phyloP scores from a whole-genome alignment of 2,888 invertebrate genomes.

The Troides aeacus region DNA sequence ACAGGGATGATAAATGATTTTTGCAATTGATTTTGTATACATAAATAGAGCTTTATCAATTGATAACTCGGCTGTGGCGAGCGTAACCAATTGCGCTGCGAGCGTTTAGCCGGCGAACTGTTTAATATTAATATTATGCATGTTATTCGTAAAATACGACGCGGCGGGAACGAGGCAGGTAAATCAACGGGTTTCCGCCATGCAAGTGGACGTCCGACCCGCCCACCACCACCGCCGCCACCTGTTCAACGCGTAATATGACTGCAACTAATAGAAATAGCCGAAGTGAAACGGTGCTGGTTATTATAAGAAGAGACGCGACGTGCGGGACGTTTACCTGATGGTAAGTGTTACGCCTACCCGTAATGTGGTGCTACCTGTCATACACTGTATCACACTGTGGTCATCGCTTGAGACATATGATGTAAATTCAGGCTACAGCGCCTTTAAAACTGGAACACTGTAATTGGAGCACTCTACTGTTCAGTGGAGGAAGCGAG shows the following conservation, averaged over 20 bases:
- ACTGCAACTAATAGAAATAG: not conserved
- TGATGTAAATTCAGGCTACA: too few relatives aligned
- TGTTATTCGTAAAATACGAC: slow-evolving; percentile 33
- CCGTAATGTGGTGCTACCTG: too few relatives aligned
- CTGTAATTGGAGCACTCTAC: too few relatives aligned
- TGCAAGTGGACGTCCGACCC: slow-evolving; percentile 30
- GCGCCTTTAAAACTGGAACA: too few relatives aligned
- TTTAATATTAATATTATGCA: slow-evolving; percentile 37
- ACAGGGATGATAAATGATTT: slow-evolving; percentile 2
- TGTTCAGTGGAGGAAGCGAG: too few relatives aligned
- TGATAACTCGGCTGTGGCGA: slow-evolving; percentile 2
- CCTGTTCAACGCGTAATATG: slow-evolving; percentile 26
- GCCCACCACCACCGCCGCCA: slow-evolving; percentile 33
- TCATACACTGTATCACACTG: too few relatives aligned
- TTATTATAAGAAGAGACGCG: too few relatives aligned
- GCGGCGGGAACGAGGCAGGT: slow-evolving; percentile 32
- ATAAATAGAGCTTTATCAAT: slow-evolving; percentile 10
- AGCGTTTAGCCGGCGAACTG: slow-evolving; percentile 18
- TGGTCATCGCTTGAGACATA: too few relatives aligned
- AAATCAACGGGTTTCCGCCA: slow-evolving; percentile 35
- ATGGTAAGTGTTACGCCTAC: too few relatives aligned
- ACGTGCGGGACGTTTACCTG: too few relatives aligned
- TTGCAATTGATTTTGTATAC: slow-evolving; percentile 10
- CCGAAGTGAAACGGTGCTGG: too few relatives aligned
- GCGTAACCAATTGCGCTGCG: slow-evolving; percentile 23